These are phyloP conservation scores for Semnornis frantzii DNA, from an alignment of 2,113 vertebrate genomes.

Conservation along the genomic window DNA sequence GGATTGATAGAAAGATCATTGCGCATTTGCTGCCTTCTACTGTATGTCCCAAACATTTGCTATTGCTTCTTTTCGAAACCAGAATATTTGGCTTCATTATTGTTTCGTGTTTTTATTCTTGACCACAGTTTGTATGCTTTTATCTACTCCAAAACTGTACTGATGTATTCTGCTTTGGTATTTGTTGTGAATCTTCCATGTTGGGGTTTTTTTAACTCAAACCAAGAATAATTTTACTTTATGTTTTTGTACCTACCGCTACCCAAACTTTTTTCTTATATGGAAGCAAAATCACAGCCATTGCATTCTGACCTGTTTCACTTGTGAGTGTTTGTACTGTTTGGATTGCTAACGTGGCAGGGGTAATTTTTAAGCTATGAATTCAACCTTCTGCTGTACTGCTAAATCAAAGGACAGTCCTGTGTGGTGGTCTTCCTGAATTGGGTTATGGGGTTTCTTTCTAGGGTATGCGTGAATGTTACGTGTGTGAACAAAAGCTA, in stretches of 20 bases:
- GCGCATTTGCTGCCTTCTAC: neutral
- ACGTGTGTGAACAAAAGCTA: neutral
- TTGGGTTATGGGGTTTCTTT: neutral
- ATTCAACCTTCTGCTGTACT: neutral
- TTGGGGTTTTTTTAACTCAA: neutral
- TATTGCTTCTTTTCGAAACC: neutral
- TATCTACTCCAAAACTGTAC: neutral
- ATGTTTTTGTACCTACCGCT: neutral
- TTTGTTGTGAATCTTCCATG: neutral
- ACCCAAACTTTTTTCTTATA: neutral
- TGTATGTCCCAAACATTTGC: neutral
- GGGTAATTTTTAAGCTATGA: neutral
- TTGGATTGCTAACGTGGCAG: neutral
- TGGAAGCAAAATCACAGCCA: neutral
- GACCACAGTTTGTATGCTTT: neutral
- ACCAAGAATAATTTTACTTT: neutral
- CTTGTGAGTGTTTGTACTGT: neutral
- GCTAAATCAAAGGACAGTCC: neutral
- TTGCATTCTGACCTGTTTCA: neutral
- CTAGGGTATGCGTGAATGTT: fast-evolving
- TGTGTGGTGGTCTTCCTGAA: neutral
- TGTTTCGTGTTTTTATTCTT: neutral
- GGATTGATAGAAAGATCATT: neutral
- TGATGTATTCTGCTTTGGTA: neutral
- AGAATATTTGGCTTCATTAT: neutral